These are phyloP conservation scores for Willowsia nigromaculata DNA, from an alignment of 2,888 invertebrate species.

Conservation along the genomic window DNA sequence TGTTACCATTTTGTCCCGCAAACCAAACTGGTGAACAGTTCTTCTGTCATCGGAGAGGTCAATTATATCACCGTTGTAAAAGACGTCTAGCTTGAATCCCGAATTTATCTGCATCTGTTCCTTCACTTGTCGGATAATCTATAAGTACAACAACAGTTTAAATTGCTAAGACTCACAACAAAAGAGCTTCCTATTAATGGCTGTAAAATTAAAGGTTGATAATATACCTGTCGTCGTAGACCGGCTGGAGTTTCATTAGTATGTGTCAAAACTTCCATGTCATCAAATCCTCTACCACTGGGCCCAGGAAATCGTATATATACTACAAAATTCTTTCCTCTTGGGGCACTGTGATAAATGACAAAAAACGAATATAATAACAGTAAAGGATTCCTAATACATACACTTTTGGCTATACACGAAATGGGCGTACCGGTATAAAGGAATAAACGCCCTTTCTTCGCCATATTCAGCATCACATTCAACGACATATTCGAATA, in stretches of 20 bases:
- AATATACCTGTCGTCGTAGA: constrained; percentile 86
- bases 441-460: constrained; percentile 93
- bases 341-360: constrained; percentile 85
- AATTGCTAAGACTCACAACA: no score
- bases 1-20: constrained; percentile 92
- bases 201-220: background rate
- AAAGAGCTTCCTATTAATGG: no score
- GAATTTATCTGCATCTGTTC: constrained; percentile 79
- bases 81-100: constrained; percentile 94
- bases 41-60: constrained; percentile 93
- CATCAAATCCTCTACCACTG: constrained; percentile 89
- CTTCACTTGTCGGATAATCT: constrained; percentile 78
- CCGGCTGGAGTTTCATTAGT: constrained; percentile 95
- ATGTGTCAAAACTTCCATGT: constrained; percentile 95
- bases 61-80: constrained; percentile 92
- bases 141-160: background rate
- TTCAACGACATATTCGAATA: constrained; percentile 96
- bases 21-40: constrained; percentile 90
- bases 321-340: constrained; percentile 93
- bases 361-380: background rate
- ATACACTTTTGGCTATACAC: background rate
- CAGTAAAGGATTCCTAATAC: no score
- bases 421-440: constrained; percentile 84
- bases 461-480: constrained; percentile 94
- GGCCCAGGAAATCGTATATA: constrained; percentile 93